phyloP scores from a whole-genome alignment of 2,888 invertebrate species.

The Sialis fuliginosa region DNA sequence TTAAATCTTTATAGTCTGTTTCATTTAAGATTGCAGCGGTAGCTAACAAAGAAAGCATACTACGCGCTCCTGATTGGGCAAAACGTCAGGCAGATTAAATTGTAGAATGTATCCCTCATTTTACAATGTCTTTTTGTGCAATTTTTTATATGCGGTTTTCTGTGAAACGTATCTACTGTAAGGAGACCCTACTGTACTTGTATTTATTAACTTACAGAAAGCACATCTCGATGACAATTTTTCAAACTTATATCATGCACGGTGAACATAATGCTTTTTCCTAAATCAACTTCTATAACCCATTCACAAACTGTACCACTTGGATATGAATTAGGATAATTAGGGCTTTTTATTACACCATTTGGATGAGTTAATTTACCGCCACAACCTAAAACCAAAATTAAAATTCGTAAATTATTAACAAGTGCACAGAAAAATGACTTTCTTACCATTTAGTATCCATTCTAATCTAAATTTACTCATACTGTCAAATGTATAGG shows the following conservation, averaged over 20 bases:
- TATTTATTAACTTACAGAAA: slow-evolving; percentile 27
- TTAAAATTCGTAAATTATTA: not conserved
- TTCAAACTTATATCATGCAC: slow-evolving; percentile 46
- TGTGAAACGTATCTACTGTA: no score
- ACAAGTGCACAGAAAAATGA: not conserved
- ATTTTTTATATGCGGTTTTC: no score
- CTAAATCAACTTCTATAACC: slow-evolving; percentile 49
- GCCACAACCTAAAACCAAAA: slow-evolving; percentile 40
- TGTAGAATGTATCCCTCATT: no score
- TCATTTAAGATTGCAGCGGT: no score
- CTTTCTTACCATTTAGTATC: slow-evolving; percentile 36
- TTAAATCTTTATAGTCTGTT: no score
- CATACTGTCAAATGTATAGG: slow-evolving; percentile 32
- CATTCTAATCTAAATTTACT: slow-evolving; percentile 75
- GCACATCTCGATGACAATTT: slow-evolving; percentile 42
- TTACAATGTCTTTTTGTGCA: no score
- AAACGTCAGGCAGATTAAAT: no score
- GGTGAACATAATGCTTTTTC: slow-evolving; percentile 44
- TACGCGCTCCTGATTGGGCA: no score
- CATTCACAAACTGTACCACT: slow-evolving; percentile 49
- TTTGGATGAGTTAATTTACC: slow-evolving; percentile 35
- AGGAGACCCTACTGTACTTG: not conserved
- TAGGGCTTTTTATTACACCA: slow-evolving; percentile 44
- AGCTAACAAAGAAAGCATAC: no score
- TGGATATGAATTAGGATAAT: slow-evolving; percentile 40